Evolutionary conservation across 2,797 vertebrate species (phyloP).

Genomic region (Lerista edwardsae): DNA sequence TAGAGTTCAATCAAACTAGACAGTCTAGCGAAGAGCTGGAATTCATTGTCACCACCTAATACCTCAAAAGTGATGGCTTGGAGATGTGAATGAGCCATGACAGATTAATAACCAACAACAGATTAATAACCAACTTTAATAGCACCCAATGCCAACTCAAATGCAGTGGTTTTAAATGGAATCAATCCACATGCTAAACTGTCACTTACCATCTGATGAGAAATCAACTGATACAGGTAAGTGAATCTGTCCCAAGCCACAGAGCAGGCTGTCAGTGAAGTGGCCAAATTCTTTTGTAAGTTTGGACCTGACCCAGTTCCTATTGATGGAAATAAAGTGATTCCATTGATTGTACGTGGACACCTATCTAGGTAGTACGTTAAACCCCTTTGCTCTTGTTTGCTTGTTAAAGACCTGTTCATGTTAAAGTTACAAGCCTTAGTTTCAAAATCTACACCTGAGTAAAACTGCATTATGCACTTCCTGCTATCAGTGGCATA

Average conservation of each 20-base stretch:
- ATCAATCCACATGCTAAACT: not conserved
- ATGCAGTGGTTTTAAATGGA: not conserved
- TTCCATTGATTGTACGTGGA: not conserved
- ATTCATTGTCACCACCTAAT: too few relatives aligned
- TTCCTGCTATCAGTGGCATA: constrained; percentile 40
- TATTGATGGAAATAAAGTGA: not conserved
- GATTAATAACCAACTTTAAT: not conserved
- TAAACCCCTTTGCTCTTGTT: not conserved
- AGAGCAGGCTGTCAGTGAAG: not conserved
- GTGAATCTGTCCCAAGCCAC: not conserved
- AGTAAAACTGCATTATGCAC: constrained; percentile 34
- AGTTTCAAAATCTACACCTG: constrained; percentile 30
- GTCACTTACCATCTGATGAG: not conserved
- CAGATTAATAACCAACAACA: not conserved
- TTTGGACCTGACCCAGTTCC: not conserved
- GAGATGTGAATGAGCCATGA: not conserved
- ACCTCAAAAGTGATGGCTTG: not conserved
- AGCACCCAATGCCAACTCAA: not conserved
- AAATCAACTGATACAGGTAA: not conserved
- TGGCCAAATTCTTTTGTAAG: not conserved
- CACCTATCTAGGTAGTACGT: not conserved
- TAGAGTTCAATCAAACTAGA: not conserved
- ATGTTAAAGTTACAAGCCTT: not conserved
- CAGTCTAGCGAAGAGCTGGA: not conserved
- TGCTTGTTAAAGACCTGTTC: not conserved